Evolutionary conservation across 2,113 vertebrate species (phyloP), one percentile per base, ranked within the genome.

Genomic region (Tragelaphus buxtoni): DNA sequence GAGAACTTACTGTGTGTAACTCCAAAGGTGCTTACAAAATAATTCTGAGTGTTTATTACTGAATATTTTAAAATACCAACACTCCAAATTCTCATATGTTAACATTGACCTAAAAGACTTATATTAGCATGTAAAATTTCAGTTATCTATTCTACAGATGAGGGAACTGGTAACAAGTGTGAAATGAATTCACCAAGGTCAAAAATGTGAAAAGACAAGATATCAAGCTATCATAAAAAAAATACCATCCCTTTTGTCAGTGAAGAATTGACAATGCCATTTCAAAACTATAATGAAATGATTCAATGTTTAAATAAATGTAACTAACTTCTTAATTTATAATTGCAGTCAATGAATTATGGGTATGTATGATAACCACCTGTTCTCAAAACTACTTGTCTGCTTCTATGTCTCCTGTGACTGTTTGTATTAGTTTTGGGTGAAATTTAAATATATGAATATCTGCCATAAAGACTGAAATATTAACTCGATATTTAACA

Each of bases 401-500:
- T 94, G 20, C 13, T 80, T 88, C 8, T 76, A 4, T 63, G 2
- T 65, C 16, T 63, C 26, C 47, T 79, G 20, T 63, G n/a, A 74
- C 1, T 20, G 14, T 55, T 55, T 91, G 2, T 28, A 87, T 61
- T 94, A 72, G n/a, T 45, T 91, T 53, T 13, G 4, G 18, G 17
- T 39, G 39, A 88, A 53, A n/a, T 69, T 81, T 91, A 49, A 9
- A 58, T 82, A 16, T 47, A 22, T n/a, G 22, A 11, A 22, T 55
- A 4, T 35, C 96, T 72, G 32, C 7, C 16, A 28, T 17, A 55
- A 97, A 79, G 2, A 80, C 35, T 94, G 76, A n/a, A 88, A 91
- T 90, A 95, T 96, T 97, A 97, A 94, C 10, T 42, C 58, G 9
- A 8, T 61, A 58, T 69, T 93, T 74, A 94, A 93, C 88, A 10